Base-by-base conservation (phyloP, 2,797 vertebrate genomes). In the Syncerus caffer region DNA sequence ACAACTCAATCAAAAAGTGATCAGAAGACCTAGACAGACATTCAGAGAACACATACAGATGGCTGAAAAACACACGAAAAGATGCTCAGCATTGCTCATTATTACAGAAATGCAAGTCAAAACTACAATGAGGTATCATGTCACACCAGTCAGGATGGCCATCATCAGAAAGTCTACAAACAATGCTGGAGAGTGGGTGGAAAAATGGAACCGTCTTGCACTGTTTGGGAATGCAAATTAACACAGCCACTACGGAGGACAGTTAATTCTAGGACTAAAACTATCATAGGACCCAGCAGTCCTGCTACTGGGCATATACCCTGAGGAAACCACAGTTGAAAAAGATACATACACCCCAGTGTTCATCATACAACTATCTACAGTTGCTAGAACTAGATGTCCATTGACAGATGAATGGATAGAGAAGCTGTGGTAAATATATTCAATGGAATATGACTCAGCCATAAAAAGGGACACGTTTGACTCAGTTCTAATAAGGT, bases 81-180 rank as follows among this genome's bases (percentile, higher is more conserved):
- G n/a, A 34, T 1, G n/a, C 64, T 34, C 64, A 67, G 17, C 1
- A 2, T 1, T 38, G 64, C n/a, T 71, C 19, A 3, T 12, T 12
- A 6, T 21, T 23, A 21, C n/a, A 71, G n/a, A 38, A 23, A 34
- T 6, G 10, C n/a, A 19, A 71, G 19, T 12, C 19, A 71, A 21
- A 12, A 12, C 19, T 23, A 12, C 64, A 71, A 0, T 3, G 64
- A 38, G 64, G 64, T 1, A 3, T 71, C n/a, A 6, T n/a, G 19
- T 38, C n/a, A 21, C 17, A 38, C n/a, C 64, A 21, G 8, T 11
- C 19, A 38, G 64, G 3, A 71, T 38, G 64, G n/a, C 17, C n/a
- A 3, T 38, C 64, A 23, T 23, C 10, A 38, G 19, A 38, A 71
- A 71, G 2, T 71, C 64, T 1, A 12, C 10, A 64, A 17, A 16